These are phyloP conservation scores for Psophia crepitans DNA, from an alignment of 2,113 vertebrate species.

Conservation along the genomic window DNA sequence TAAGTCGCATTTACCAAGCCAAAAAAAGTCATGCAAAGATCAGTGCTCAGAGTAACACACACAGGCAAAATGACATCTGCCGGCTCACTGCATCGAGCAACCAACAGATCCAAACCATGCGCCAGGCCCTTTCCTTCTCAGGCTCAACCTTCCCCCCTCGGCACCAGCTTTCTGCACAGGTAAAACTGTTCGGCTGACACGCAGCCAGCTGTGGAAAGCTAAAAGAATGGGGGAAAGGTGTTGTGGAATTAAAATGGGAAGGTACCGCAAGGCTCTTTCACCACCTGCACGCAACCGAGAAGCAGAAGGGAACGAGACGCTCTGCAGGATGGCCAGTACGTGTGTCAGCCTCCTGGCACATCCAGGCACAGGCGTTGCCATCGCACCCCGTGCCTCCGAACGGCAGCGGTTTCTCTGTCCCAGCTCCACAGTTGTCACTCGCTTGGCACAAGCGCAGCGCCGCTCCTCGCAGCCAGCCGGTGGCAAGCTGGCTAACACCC, in stretches of 20 bases:
- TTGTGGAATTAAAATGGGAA: not conserved
- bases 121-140: not conserved
- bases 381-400: accelerated
- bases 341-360: not conserved
- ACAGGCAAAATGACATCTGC: not conserved
- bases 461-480: not conserved
- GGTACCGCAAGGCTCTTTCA: not conserved
- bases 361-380: accelerated
- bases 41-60: not conserved
- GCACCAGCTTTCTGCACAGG: not conserved
- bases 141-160: not conserved
- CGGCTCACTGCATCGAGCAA: not conserved
- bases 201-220: not conserved
- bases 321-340: too few relatives aligned
- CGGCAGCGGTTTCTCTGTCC: not conserved
- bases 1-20: not conserved
- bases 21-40: not conserved
- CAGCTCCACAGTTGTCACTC: not conserved
- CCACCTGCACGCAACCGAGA: accelerated
- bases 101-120: not conserved
- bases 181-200: not conserved
- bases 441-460: accelerated
- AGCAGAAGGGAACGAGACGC: not conserved
- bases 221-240: not conserved
- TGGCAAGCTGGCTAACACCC: not conserved